Evolutionary conservation across 2,113 vertebrate genomes (phyloP), one percentile per base, ranked within the genome.

Genomic region (Empidonax alnorum): DNA sequence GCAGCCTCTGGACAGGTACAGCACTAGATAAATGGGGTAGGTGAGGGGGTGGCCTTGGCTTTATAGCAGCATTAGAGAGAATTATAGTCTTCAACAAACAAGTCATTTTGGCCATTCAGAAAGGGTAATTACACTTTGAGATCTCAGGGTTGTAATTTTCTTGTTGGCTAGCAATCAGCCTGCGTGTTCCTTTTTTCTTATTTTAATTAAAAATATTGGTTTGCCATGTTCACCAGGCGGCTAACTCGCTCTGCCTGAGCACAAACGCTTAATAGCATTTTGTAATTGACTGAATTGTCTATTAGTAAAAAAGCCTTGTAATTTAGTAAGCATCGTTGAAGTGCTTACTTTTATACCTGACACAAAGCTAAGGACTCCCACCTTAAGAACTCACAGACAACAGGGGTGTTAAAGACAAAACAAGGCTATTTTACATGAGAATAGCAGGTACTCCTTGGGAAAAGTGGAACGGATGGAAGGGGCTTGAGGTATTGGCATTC

Each of bases 171-270:
- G 63, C 84, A 56, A 52, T 87, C 87, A 96, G 58, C 49, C 18
- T n/a, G 19, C 23, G 18, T 77, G 39, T 87, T 94, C 18, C 15
- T 87, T 84, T 90, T 66, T 85, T 76, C 50, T 49, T 50, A 58
- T 90, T 95, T 93, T 92, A 90, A 93, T 96, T 93, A 74, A 92
- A 96, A 94, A 76, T 62, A 69, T n/a, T 61, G 84, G 58, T 84
- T 91, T 93, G 61, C 44, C 39, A 14, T 65, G 30, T 90, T 94
- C 88, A 67, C 50, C 58, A 56, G 46, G 71, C 7, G 2, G 46
- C 68, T 58, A 42, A 30, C 56, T 91, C 0, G 0, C 58, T 89
- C 87, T 47, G 78, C 55, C 68, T 30, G 46, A 63, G 68, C 59
- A 69, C 62, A 71, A 94, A 72, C 2, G 4, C 44, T 47, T 73